A percentile compares a stretch with the other conserved stretches of the same genome.
Evolutionary conservation across 2,888 invertebrate genomes (phyloP).

Genomic region (Rhaphigaster nebulosa): DNA sequence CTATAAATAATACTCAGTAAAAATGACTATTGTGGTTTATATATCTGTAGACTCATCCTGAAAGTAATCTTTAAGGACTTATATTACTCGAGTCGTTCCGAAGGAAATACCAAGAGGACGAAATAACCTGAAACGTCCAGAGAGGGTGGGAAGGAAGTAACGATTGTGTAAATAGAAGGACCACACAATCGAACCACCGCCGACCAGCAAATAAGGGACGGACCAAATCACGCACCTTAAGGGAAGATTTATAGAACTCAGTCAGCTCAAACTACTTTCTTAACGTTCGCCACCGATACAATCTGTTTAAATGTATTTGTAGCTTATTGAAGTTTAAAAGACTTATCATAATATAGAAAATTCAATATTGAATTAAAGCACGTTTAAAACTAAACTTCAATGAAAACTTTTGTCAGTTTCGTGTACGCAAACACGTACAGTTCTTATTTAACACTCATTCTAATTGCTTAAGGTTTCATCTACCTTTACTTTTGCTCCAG

Average conservation of each 20-base stretch:
- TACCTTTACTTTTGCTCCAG: too few relatives aligned
- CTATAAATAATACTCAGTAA: background rate
- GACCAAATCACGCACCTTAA: background rate
- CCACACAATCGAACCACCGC: background rate
- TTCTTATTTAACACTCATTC: too few relatives aligned
- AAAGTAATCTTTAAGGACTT: background rate
- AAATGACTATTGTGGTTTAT: background rate
- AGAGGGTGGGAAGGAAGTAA: constrained; percentile 1
- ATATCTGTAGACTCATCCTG: background rate
- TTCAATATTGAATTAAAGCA: too few relatives aligned
- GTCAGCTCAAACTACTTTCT: background rate
- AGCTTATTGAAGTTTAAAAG: too few relatives aligned
- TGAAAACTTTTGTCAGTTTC: too few relatives aligned
- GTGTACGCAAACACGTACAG: too few relatives aligned
- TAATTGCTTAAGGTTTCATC: too few relatives aligned
- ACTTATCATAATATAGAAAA: too few relatives aligned
- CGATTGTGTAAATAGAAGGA: constrained; percentile 24
- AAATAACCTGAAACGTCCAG: constrained; percentile 5
- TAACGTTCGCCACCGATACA: background rate
- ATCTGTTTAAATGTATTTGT: background rate
- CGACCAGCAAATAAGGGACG: background rate
- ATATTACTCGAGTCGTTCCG: background rate
- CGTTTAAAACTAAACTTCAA: too few relatives aligned
- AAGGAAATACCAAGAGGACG: background rate
- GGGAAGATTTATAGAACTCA: background rate